Base-by-base conservation (phyloP, 2,888 invertebrate genomes). In the Acleris laterana region DNA sequence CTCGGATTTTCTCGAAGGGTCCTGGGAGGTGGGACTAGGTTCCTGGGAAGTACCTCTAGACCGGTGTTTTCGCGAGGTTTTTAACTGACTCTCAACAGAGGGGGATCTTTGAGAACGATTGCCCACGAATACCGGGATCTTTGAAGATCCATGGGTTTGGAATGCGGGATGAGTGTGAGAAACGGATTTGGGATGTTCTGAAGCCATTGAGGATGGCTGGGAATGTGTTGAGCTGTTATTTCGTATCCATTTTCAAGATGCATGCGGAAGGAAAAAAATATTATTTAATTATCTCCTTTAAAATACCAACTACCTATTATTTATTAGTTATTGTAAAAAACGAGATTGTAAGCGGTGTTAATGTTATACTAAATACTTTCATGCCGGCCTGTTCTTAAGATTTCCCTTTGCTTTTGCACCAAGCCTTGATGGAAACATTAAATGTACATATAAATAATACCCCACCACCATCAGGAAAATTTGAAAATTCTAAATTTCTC, bases 61-160 rank as follows among this genome's bases (percentile, higher is more conserved):
- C 62, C 81, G 85, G 49, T 87, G 84, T 74, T 84, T 87, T 70
- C 80, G 80, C 62, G 81, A 83, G 68, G 77, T 75, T 79, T 87
- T 88, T 69, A 80, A 71, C 60, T 81, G 82, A 74, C 87, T 81
- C 71, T 91, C 92, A 63, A 82, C 82, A 60, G 94, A 94, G 65
- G 93, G 93, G 70, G 94, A 91, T 80, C 94, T 91, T 79, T 94
- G 94, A 72, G 94, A 94, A 74, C 94, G 94, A 76, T 90, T 82
- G 76, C 95, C 96, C 78, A 95, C 94, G 88, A 95, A 96, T 70
- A 96, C 94, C 72, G 96, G 96, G 83, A 96, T 96, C 93, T 95
- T 95, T 80, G 96, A 95, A 82, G 95, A 95, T 71, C 95, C 94
- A 85, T 94, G 94, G 76, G 93, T 93, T 84, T 94, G 93, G 87